Evolutionary conservation across 2,797 vertebrate genomes (phyloP).

Genomic region (Moxostoma hubbsi): DNA sequence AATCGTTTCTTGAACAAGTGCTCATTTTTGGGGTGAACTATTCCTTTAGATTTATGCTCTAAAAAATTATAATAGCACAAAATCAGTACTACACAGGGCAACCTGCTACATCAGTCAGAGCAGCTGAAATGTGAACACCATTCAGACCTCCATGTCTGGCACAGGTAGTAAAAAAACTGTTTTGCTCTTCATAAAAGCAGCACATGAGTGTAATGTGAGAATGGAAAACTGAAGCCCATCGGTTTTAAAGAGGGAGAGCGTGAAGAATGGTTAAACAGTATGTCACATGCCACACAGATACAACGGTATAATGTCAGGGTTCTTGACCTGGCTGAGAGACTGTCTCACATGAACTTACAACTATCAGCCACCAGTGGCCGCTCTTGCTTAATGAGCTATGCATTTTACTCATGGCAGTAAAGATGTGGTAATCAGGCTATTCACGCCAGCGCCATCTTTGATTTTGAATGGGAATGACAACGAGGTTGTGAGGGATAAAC

Average conservation of each 20-base stretch:
- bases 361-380: constrained; percentile 20
- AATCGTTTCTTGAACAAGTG: too few species aligned
- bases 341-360: neutral
- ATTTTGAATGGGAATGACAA: too few species aligned
- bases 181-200: constrained; percentile 33
- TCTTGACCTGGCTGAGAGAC: neutral
- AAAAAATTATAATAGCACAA: neutral
- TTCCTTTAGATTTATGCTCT: too few species aligned
- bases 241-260: constrained; percentile 22
- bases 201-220: constrained; percentile 18
- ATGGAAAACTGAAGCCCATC: constrained; percentile 37
- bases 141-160: constrained; percentile 3
- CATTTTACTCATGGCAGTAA: too few species aligned
- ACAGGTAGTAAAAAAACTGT: constrained; percentile 45
- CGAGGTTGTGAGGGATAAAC: too few species aligned
- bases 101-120: neutral
- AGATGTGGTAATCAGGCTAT: too few species aligned
- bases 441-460: too few species aligned
- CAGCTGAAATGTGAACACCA: constrained; percentile 6
- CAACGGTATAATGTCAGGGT: neutral
- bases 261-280: constrained; percentile 13
- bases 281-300: constrained; percentile 32
- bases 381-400: neutral
- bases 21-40: too few species aligned
- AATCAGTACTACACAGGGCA: neutral